Base-by-base conservation (phyloP, 2,888 invertebrate genomes). In the Noctua pronuba region DNA sequence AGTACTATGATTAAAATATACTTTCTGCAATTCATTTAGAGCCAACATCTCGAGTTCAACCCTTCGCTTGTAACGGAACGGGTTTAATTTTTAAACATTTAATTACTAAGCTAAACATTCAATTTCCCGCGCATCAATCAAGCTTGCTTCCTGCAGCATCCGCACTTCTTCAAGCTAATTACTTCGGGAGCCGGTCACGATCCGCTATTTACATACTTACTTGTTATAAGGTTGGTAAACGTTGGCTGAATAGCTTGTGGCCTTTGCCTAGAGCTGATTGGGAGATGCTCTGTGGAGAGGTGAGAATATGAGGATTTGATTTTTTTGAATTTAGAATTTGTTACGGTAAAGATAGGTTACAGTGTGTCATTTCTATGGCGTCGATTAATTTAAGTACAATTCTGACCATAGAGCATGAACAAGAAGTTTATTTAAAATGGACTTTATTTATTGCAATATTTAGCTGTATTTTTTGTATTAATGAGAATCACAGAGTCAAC, bases 191-290 rank as follows among this genome's bases (percentile, higher is more conserved):
- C 88, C 44, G 69, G 85, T 85, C 89, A 87, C 87, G 88, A 81
- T 67, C 73, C 18, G 60, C 82, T 87, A 89, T 93, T 92, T 92
- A 91, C 91, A 91, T 91, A 90, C 88, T 74, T 84, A 84, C 85
- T 87, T 58, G 72, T 70, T 84, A 66, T 86, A 72, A 62, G 31
- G 35, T 75, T 70, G 52, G 66, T 44, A 79, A 79, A 79, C 31
- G 62, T 64, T 84, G 73, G 64, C 52, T 75, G 84, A 35, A 83
- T 83, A 78, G 67, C 66, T 71, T 31, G 70, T 67, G 73, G 85
- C 66, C 60, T 75, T 84, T 80, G 87, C 85, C 67, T 87, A n/a
- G 38, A 55, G 41, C 79, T 73, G 84, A 73, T 66, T n/a, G n/a
- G 31, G 28, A 28, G 13, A 65, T 41, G n/a, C n/a, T 18, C 65